Base-by-base conservation (phyloP, 2,888 invertebrate species). In the Epistrophella euchroma region DNA sequence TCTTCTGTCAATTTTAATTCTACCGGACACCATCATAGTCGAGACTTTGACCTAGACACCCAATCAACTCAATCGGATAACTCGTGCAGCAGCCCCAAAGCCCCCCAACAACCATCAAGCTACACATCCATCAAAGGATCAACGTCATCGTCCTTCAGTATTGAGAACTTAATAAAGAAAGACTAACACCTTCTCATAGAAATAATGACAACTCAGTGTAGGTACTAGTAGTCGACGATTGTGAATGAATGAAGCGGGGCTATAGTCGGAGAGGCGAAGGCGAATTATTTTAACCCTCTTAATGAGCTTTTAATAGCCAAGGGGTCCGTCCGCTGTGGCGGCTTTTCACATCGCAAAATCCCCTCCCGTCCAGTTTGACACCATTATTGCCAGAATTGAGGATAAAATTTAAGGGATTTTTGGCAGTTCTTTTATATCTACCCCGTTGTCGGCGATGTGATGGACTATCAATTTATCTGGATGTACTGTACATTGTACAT, bases 141-240 rank as follows among this genome's bases (percentile, higher is more conserved):
- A 87, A 74, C 88, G 71, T 79, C 87, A 58, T 87, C 81, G 50
- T 79, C 90, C 9, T 92, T 92, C 87, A 92, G 92, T 73, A 92
- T 92, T 88, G 92, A 92, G 85, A 92, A 92, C 88, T 90, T 92
- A 56, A 92, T 92, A 76, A 91, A 90, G 87, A 92, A 92, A 88
- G 89, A 91, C 85, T 91, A 90, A 89, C 64, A 76, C 80, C 56
- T 75, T 80, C 77, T 58, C 77, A 77, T 87, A 76, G 77, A 84
- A 80, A 73, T 72, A 78, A 72, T 75, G 71, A 76, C 71, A 72
- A 62, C 13, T 19, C 47, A 50, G 5, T 11, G 47, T 19, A 22
- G 13, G 15, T 52, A 15, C 55, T 22, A 22, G 43, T 52, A 68
- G 52, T n/a, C 45, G 45, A 71, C 43, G 19, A 68, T 50, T 37